Percentiles rank a stretch among this genome's conserved stretches.
These are phyloP conservation scores for Laticauda laticaudata DNA, from an alignment of 2,113 vertebrate genomes.

Conservation along the genomic window DNA sequence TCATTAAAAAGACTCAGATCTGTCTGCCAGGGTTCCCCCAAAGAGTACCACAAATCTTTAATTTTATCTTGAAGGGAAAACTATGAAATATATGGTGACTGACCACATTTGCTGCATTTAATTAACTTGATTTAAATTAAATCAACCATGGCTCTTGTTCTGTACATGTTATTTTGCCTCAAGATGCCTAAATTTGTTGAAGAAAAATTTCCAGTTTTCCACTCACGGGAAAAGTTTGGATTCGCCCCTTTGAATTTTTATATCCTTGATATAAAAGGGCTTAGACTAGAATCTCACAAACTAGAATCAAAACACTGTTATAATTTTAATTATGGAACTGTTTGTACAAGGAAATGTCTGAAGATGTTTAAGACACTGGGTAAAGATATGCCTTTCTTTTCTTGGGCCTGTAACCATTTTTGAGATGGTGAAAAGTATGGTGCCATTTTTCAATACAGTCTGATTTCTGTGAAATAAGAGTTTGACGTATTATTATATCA, in stretches of 20 bases:
- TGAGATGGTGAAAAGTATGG: background rate
- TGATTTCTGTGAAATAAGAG: background rate
- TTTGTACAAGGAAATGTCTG: background rate
- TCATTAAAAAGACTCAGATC: background rate
- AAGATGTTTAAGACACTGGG: background rate
- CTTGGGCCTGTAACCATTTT: background rate
- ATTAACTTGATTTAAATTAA: background rate
- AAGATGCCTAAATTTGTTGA: background rate
- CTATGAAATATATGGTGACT: background rate
- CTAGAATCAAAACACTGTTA: background rate
- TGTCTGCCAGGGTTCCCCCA: background rate
- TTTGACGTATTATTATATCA: background rate
- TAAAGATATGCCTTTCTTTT: background rate
- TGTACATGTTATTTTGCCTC: background rate
- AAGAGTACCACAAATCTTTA: background rate
- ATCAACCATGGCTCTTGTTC: background rate
- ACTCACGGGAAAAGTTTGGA: background rate
- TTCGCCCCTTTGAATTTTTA: background rate
- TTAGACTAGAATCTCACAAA: background rate
- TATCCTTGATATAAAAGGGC: background rate
- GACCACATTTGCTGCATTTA: background rate
- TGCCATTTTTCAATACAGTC: background rate
- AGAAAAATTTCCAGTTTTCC: background rate
- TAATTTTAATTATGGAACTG: background rate
- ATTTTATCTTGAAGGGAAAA: background rate